A percentile compares a stretch with the other conserved stretches of the same genome.
phyloP scores from a whole-genome alignment of 2,888 invertebrate species.

The Agrotis ipsilon region DNA sequence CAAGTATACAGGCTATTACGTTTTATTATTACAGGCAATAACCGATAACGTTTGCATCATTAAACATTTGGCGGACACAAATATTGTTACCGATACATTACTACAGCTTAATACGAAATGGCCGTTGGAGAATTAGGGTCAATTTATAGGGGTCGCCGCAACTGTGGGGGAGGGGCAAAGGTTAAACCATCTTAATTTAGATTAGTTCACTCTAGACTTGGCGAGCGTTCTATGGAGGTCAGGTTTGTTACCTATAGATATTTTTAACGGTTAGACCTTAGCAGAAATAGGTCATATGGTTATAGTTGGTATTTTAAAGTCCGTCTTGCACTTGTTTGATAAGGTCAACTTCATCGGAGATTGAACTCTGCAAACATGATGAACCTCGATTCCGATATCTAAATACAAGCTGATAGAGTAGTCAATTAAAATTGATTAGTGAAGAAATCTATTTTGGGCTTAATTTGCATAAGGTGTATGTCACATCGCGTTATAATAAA shows the following conservation, averaged over 20 bases:
- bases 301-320: not conserved
- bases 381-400: not conserved
- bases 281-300: conserved; percentile 8
- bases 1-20: no score
- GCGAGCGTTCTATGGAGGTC: conserved; percentile 19
- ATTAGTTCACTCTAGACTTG: conserved; percentile 52
- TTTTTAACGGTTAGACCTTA: conserved; percentile 4
- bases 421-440: not conserved
- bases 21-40: conserved; percentile 28
- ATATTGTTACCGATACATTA: conserved; percentile 64
- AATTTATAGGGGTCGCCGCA: conserved; percentile 79
- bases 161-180: conserved; percentile 73
- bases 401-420: not conserved
- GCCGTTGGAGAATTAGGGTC: conserved; percentile 74
- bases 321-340: not conserved
- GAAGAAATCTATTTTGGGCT: not conserved
- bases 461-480: no score
- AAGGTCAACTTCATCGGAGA: not conserved
- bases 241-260: conserved; percentile 17
- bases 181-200: conserved; percentile 75
- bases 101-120: conserved; percentile 69
- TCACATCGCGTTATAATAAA: not conserved
- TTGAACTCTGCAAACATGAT: not conserved
- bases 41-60: conserved; percentile 32
- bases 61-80: conserved; percentile 31